These are phyloP conservation scores for Micrastur ruficollis DNA, from an alignment of 2,797 vertebrate genomes.

Conservation along the genomic window DNA sequence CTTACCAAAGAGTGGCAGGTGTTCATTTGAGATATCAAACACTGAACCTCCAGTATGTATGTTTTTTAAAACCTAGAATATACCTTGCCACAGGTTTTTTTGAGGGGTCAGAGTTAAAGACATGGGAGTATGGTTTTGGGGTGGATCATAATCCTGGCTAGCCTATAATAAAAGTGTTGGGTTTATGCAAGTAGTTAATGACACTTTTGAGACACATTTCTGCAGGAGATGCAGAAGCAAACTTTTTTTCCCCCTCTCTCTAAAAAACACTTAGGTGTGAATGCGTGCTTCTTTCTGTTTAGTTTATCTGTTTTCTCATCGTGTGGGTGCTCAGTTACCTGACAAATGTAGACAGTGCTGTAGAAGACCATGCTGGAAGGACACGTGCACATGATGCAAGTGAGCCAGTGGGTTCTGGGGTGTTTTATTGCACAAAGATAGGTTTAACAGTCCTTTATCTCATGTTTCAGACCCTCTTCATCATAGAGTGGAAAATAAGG, in stretches of 20 bases:
- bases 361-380: background rate
- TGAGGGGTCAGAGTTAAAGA: background rate
- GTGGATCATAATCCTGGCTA: background rate
- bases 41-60: background rate
- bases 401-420: background rate
- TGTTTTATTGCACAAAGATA: background rate
- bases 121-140: background rate
- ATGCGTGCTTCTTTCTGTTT: background rate
- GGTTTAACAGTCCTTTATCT: background rate
- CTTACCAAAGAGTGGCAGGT: background rate
- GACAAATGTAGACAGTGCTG: background rate
- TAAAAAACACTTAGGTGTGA: background rate
- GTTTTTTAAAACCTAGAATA: background rate
- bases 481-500: background rate
- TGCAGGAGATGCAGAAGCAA: background rate
- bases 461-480: background rate
- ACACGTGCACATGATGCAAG: background rate
- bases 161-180: background rate
- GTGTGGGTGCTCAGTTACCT: background rate
- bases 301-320: background rate
- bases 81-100: background rate
- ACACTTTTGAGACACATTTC: background rate
- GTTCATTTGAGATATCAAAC: background rate
- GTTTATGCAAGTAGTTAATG: background rate
- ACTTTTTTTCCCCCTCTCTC: background rate